Evolutionary conservation across 2,113 vertebrate species (phyloP), one percentile per base, ranked within the genome.

Genomic region (Glareola pratincola): DNA sequence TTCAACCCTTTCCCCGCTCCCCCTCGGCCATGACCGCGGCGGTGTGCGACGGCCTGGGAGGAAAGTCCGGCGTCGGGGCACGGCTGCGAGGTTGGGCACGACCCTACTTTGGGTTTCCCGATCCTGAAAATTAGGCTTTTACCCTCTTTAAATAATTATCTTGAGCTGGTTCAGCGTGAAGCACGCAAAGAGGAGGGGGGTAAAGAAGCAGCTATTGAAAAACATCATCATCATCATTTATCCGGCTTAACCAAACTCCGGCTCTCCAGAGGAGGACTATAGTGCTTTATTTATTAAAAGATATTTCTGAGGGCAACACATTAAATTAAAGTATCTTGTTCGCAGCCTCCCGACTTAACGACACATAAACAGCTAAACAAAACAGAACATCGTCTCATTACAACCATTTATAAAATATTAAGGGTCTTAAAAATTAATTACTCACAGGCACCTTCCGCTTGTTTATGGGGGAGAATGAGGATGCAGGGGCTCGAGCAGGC

Each of bases 321-420:
- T 95, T 96, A 94, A 96, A 86, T 27, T 76, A 68, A 89, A 95
- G 78, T 59, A 43, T 94, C 92, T 94, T 62, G 24, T 91, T 94
- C 78, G 37, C 90, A 60, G 75, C 48, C 60, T 94, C 87, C 85
- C 9, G 8, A 75, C 91, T 92, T 97, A 94, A 98, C 26, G 30
- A 86, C 64, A 88, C 73, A 85, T 82, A 96, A 94, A 96, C 84
- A 95, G 86, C 92, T 41, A 85, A 97, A 90, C 85, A 96, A 94
- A 95, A 96, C 94, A 94, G 67, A 91, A 73, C 94, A 36, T 54
- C 0, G 0, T 54, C 94, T 97, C 84, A 57, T 97, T 94, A 92
- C 92, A 95, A 89, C 92, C 56, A 12, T 94, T 86, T 95, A 96
- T 98, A 94, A 98, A 98, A 98, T 96, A 98, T 97, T 97, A 94